These are phyloP conservation scores for Aleiodes leptofemur DNA, from an alignment of 2,888 invertebrate genomes.

Conservation along the genomic window DNA sequence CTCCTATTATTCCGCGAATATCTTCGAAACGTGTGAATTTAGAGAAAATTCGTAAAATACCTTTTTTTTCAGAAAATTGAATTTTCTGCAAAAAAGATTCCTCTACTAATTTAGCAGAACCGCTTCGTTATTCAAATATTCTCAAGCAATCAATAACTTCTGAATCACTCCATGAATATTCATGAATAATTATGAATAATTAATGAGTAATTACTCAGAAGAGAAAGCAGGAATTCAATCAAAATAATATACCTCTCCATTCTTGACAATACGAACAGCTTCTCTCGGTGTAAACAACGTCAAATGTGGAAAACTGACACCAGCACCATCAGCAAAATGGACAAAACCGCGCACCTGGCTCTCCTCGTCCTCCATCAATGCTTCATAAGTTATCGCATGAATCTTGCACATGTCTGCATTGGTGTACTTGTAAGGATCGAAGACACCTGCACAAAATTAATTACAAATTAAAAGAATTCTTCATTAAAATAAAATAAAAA, in stretches of 20 bases:
- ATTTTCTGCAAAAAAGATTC: no score
- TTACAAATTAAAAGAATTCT: background rate
- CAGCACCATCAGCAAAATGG: slow-evolving; percentile 86
- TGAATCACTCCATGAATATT: no score
- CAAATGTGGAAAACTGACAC: slow-evolving; percentile 85
- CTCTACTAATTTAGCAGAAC: no score
- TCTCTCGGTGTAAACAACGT: slow-evolving; percentile 87
- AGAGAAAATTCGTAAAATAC: no score
- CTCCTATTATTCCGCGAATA: no score
- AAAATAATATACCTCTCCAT: slow-evolving; percentile 81
- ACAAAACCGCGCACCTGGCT: slow-evolving; percentile 87
- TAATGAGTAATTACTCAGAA: no score
- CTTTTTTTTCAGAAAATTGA: no score
- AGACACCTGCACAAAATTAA: slow-evolving; percentile 79
- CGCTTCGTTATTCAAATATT: no score
- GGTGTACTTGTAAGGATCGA: slow-evolving; percentile 86
- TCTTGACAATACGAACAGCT: slow-evolving; percentile 87
- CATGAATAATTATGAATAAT: no score
- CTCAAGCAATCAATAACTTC: no score
- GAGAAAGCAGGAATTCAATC: slow-evolving; percentile 4
- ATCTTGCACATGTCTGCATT: slow-evolving; percentile 87
- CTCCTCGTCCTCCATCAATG: slow-evolving; percentile 88
- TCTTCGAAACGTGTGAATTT: no score
- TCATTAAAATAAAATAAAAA: slow-evolving; percentile 37
- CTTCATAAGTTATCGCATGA: slow-evolving; percentile 86